Conservation (phyloP, 2,113 vertebrate genomes). For the Neolamprologus longior region DNA sequence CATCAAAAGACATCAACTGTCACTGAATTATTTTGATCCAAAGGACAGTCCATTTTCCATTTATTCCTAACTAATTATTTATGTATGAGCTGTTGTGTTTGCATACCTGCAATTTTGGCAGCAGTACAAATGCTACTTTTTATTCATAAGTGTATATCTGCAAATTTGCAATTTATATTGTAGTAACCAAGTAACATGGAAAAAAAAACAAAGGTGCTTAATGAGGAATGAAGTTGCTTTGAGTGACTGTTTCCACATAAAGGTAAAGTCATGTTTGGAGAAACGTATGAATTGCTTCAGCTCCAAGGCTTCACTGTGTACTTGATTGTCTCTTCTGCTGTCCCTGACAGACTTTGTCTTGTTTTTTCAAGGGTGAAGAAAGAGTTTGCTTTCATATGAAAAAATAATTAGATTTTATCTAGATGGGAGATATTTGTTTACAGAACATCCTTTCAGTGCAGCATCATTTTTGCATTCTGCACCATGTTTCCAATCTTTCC, state of each 20-base stretch:
- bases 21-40: neutral
- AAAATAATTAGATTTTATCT: neutral
- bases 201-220: neutral
- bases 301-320: neutral
- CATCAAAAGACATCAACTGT: neutral
- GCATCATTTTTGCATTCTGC: neutral
- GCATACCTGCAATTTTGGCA: constrained; percentile 1
- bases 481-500: neutral
- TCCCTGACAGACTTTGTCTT: neutral
- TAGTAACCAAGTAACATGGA: neutral
- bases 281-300: neutral
- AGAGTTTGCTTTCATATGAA: neutral
- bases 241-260: neutral
- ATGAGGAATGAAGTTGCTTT: neutral
- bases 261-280: constrained; percentile 1
- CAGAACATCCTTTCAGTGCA: neutral
- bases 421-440: neutral
- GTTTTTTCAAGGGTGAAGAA: neutral
- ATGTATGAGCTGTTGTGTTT: constrained; percentile 3
- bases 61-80: neutral
- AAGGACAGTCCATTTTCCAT: neutral
- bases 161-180: neutral
- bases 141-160: constrained; percentile 14
- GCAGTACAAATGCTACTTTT: neutral
- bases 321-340: neutral